Evolutionary conservation across 1,140 invertebrate species (phyloP).

Genomic region (Zaprionus taronus): DNA sequence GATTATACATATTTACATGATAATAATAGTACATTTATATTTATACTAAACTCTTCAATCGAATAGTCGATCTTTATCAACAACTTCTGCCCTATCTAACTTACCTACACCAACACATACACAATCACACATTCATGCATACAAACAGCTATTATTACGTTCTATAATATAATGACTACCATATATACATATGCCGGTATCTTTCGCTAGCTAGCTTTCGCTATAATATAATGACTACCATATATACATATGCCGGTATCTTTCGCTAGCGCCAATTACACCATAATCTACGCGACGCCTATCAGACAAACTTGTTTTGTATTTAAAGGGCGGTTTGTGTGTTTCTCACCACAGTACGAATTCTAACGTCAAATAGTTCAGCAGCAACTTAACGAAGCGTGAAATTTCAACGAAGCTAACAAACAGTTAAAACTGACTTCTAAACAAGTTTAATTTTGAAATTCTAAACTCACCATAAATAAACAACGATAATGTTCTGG

Average conservation of each 20-base stretch:
- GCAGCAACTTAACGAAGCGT: neutral
- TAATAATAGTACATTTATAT: too few species aligned
- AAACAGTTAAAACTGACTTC: neutral
- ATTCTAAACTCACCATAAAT: neutral
- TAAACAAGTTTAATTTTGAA: neutral
- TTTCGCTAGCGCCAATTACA: neutral
- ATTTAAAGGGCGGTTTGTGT: slow-evolving; percentile 19
- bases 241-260: neutral
- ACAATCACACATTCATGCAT: neutral
- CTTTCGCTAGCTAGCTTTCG: neutral
- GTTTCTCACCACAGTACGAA: slow-evolving; percentile 19
- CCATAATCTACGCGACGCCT: neutral
- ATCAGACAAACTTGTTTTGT: slow-evolving; percentile 5
- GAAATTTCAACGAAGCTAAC: neutral
- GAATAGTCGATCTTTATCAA: neutral
- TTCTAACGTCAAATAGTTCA: slow-evolving; percentile 8
- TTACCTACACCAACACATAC: neutral
- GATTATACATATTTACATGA: too few species aligned
- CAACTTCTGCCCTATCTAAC: neutral
- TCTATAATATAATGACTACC: too few species aligned
- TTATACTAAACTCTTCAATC: neutral
- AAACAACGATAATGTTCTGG: neutral
- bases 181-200: neutral
- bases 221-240: too few species aligned
- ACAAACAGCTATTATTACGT: neutral